These are phyloP conservation scores for Montifringilla adamsi DNA, from an alignment of 2,113 vertebrate species.

Conservation along the genomic window DNA sequence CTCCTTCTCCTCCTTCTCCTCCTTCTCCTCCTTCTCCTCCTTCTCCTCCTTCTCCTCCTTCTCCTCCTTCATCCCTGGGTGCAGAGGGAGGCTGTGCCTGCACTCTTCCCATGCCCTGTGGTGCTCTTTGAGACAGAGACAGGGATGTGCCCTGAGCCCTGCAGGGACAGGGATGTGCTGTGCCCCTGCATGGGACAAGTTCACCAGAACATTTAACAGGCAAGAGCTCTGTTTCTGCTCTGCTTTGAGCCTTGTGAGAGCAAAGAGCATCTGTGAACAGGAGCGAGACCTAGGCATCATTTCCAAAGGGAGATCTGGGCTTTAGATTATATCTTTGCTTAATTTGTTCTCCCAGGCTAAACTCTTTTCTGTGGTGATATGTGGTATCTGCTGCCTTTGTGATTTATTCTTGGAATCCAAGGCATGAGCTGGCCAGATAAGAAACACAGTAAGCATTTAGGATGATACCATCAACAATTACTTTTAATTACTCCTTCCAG, in stretches of 20 bases:
- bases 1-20: neutral
- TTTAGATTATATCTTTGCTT: conserved; percentile 39
- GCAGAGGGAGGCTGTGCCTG: neutral
- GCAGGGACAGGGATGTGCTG: neutral
- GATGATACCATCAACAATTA: conserved; percentile 58
- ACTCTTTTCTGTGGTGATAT: conserved; percentile 12
- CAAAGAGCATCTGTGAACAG: neutral
- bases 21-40: neutral
- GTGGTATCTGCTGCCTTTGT: conserved; percentile 54
- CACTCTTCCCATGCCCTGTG: fast-evolving
- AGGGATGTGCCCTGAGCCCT: neutral
- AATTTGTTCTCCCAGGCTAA: conserved; percentile 51
- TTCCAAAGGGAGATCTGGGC: neutral
- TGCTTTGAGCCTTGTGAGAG: neutral
- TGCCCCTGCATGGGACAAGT: fast-evolving
- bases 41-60: neutral
- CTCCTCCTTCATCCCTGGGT: neutral
- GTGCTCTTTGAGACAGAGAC: neutral
- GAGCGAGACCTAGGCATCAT: neutral
- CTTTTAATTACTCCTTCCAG: conserved; percentile 43
- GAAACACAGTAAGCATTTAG: conserved; percentile 45
- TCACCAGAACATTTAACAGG: neutral
- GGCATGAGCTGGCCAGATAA: conserved; percentile 54
- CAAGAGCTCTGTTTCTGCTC: neutral
- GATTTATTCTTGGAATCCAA: conserved; percentile 64